Evolutionary conservation across 2,888 invertebrate species (phyloP).

Genomic region (Perizoma flavofasciatum): DNA sequence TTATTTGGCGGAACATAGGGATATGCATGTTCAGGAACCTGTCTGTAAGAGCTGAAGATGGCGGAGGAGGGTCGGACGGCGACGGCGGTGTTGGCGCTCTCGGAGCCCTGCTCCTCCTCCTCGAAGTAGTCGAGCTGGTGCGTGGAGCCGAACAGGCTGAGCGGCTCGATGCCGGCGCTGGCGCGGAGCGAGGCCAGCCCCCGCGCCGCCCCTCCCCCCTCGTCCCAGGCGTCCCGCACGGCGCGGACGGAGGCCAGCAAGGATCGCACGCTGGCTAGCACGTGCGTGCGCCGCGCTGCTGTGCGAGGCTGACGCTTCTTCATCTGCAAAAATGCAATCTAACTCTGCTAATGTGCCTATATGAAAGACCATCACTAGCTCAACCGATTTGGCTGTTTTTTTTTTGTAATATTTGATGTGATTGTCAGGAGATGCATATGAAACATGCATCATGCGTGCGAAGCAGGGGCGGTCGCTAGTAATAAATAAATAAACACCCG

Average conservation of each 20-base stretch:
- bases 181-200: constrained; percentile 39
- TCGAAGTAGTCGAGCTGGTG: constrained; percentile 89
- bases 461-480: no score
- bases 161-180: constrained; percentile 55
- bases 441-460: no score
- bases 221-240: constrained; percentile 12
- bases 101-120: constrained; percentile 65
- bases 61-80: constrained; percentile 74
- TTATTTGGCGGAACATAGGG: no score
- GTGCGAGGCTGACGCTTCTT: constrained; percentile 65
- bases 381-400: no score
- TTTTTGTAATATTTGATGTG: no score
- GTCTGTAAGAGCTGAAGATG: constrained; percentile 69
- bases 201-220: constrained; percentile 15
- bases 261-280: constrained; percentile 64
- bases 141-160: constrained; percentile 85
- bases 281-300: constrained; percentile 69
- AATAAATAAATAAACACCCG: no score
- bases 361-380: no score
- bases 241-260: constrained; percentile 50
- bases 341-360: no score
- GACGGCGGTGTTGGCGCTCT: constrained; percentile 63
- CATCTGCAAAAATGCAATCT: constrained; percentile 39
- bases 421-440: no score
- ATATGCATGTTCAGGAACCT: constrained; percentile 48